phyloP scores from a whole-genome alignment of 2,797 vertebrate genomes.

The Columba guinea region DNA sequence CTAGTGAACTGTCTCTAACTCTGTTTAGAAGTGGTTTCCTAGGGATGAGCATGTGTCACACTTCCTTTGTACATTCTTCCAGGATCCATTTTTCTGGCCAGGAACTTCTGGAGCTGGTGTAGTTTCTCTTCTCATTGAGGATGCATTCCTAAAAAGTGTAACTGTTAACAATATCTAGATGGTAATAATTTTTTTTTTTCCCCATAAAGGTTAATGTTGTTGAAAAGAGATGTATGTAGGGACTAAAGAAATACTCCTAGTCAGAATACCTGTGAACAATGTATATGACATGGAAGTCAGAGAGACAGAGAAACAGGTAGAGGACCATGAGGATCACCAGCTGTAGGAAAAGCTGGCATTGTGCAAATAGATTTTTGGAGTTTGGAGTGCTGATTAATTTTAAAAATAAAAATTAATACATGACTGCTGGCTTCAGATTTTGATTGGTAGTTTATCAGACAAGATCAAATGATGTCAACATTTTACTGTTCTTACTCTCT shows the following conservation, averaged over 20 bases:
- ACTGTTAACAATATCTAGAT: neutral
- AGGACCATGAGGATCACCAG: neutral
- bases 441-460: neutral
- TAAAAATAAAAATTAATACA: neutral
- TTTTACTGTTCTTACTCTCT: neutral
- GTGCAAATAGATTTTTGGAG: neutral
- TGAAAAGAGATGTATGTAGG: neutral
- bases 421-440: neutral
- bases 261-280: neutral
- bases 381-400: neutral
- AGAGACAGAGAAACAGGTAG: neutral
- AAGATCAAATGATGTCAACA: neutral
- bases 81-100: neutral
- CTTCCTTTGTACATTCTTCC: neutral
- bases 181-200: neutral
- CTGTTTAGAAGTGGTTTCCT: neutral
- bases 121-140: neutral
- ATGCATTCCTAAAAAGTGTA: neutral
- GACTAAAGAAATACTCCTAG: neutral
- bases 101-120: neutral
- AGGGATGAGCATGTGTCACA: neutral
- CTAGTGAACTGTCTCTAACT: neutral
- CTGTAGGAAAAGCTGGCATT: neutral
- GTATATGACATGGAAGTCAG: neutral
- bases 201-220: neutral